phyloP scores from a whole-genome alignment of 2,888 invertebrate genomes.

The Tethea ocularis region DNA sequence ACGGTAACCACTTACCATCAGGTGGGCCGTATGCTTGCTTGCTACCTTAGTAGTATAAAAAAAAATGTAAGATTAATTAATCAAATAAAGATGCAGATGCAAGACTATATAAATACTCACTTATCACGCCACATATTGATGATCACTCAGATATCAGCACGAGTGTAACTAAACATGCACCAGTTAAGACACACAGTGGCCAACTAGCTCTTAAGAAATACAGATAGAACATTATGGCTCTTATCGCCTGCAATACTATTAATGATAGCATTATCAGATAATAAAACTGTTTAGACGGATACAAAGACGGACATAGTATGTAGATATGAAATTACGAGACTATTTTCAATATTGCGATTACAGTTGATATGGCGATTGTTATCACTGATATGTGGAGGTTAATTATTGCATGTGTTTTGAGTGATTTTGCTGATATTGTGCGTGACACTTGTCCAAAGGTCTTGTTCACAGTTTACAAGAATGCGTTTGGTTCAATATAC shows the following conservation, averaged over 20 bases:
- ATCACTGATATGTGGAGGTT: neutral
- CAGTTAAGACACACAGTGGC: conserved; percentile 16
- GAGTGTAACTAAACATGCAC: neutral
- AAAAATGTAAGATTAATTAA: neutral
- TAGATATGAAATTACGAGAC: neutral
- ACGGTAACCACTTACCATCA: too few species aligned
- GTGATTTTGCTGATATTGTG: neutral
- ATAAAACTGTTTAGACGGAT: conserved; percentile 18
- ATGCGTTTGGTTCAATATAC: too few species aligned
- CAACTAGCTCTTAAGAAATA: conserved; percentile 26
- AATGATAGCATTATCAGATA: conserved; percentile 36
- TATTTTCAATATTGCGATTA: neutral
- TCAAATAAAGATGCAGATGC: neutral
- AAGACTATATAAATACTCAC: neutral
- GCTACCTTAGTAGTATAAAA: too few species aligned
- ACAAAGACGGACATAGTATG: conserved; percentile 14
- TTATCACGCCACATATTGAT: neutral
- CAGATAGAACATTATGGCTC: conserved; percentile 27
- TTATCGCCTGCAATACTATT: conserved; percentile 25
- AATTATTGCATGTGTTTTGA: neutral
- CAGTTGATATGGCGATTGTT: neutral
- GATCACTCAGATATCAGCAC: neutral
- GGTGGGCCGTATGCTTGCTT: too few species aligned
- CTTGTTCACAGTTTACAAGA: too few species aligned
- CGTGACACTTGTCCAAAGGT: neutral